Percentiles rank a stretch among this genome's conserved stretches.
Evolutionary conservation across 35 echinoderm and acorn worm species (phyloP).

Genomic region (Anneissia japonica): DNA sequence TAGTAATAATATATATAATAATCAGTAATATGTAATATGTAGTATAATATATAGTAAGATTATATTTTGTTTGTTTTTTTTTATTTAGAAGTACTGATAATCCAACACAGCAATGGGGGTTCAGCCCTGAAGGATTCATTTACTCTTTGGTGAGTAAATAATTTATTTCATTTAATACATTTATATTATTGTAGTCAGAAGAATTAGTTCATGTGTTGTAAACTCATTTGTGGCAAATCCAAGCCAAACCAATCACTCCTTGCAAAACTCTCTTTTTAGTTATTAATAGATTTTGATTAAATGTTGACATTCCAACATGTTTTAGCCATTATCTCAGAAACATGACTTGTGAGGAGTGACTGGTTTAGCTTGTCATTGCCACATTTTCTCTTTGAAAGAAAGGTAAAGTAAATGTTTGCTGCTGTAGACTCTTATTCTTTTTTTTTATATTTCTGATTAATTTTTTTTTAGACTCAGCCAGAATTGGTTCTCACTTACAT

Average conservation of each 20-base stretch:
- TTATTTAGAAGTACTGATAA: constrained; percentile 16
- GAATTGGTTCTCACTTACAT: constrained; percentile 69
- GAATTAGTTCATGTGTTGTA: too few relatives aligned
- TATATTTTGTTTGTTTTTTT: too few relatives aligned
- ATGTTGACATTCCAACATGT: too few relatives aligned
- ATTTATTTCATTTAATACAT: not conserved
- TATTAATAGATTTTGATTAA: too few relatives aligned
- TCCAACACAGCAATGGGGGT: constrained; percentile 38
- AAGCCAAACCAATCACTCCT: too few relatives aligned
- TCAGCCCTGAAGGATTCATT: constrained; percentile 47
- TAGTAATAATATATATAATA: not conserved
- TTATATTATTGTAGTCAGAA: not conserved
- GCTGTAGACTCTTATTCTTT: not conserved
- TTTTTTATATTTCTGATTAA: not conserved
- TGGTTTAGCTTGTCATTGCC: too few relatives aligned
- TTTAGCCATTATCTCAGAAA: too few relatives aligned
- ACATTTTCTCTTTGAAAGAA: not conserved
- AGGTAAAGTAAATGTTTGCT: too few relatives aligned
- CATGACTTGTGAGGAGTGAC: too few relatives aligned
- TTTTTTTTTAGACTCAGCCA: constrained; percentile 35
- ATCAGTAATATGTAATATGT: not conserved
- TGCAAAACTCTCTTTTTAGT: too few relatives aligned
- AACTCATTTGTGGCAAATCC: too few relatives aligned
- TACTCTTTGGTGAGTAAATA: constrained; percentile 35
- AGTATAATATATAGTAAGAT: too few relatives aligned